A percentile compares a stretch with the other conserved stretches of the same genome.
Conservation (phyloP, 37 sponge, comb jelly and placozoan genomes). For the Eunapius fragilis region DNA sequence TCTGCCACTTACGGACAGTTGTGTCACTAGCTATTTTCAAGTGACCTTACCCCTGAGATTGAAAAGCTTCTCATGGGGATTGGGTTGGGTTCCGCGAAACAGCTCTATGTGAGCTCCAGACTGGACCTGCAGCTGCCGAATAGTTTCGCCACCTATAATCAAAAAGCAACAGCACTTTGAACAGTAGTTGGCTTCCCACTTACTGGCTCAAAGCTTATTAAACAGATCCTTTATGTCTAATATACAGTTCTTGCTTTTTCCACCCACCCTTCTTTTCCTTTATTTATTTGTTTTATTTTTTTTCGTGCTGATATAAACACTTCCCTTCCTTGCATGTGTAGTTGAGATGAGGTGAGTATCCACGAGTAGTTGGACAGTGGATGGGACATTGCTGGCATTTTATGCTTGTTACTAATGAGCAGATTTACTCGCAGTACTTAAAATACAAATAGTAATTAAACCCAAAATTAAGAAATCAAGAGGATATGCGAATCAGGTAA, state of each 20-base stretch:
- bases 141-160: constrained; percentile 93
- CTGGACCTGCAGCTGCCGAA: constrained; percentile 88
- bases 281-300: background rate
- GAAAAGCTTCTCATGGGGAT: constrained; percentile 82
- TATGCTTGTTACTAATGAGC: no score
- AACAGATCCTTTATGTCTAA: background rate
- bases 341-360: no score
- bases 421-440: no score
- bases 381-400: no score
- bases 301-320: no score
- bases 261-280: background rate
- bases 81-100: constrained; percentile 70
- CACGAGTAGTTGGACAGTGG: no score
- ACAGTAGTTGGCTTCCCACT: background rate
- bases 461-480: no score
- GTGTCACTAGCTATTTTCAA: background rate
- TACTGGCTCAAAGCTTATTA: background rate
- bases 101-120: constrained; percentile 96
- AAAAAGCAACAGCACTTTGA: background rate
- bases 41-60: constrained; percentile 77
- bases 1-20: background rate
- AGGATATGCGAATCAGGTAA: no score
- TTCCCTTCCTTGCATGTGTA: no score
- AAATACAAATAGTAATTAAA: no score
- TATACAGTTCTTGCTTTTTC: background rate